Evolutionary conservation across 1,140 invertebrate species (phyloP), one percentile per base, ranked within the genome.

Genomic region (Rhyacophila brunnea): DNA sequence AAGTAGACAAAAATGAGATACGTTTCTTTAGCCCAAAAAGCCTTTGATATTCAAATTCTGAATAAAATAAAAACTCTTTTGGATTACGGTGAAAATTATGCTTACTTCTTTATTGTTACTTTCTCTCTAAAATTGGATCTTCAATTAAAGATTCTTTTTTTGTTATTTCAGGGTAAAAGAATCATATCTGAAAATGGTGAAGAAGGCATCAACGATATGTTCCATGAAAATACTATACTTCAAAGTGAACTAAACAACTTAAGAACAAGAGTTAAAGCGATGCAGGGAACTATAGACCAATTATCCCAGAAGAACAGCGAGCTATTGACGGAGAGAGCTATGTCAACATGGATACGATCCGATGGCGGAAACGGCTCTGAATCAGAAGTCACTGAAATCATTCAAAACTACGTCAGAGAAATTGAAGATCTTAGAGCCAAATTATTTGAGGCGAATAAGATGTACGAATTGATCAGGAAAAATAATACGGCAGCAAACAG

Each of bases 191-290:
- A 89, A 61, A 93, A 97, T 73, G 95, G 95, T 5, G 84, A 84
- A 42, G 89, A 93, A 68, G 82, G 84, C 19, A 84, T 96, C 43
- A 98, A 95, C 67, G 96, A 99, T 70, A 93, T 96, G 72, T 96
- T 91, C 70, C 88, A 95, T 69, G 97, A 99, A 76, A 99, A 98
- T 75, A 90, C 87, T n/a, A 90, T 98, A 84, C 79, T 99, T 0
- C 87, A 89, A 59, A 85, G 85, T 45, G 95, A 99, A 75, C 85
- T 92, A 28, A 89, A 92, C 67, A 90, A 93, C 66, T 77, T 98
- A 42, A 79, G 92, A 38, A 89, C 90, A 6, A 75, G 95, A 58
- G 85, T 98, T 0, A 98, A 98, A 78, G 92, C 94, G 2, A 84
- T 98, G 79, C 90, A 93, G 69, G 93, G 95, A 68, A 96, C 95